Conservation (phyloP, 2,113 vertebrate genomes). For the Micronycteris hirsuta region DNA sequence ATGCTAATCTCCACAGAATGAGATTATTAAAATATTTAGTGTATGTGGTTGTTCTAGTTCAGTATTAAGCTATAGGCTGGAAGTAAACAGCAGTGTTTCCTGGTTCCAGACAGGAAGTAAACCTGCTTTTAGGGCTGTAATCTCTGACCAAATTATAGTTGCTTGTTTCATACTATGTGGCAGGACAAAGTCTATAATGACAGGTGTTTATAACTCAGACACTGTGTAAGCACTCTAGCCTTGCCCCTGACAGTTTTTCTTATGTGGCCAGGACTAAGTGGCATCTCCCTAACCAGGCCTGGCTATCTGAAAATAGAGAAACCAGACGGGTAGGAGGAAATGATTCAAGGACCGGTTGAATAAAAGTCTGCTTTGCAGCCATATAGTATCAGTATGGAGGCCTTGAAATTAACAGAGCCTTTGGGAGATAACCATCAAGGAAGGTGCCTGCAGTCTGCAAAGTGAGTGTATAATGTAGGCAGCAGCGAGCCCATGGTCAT, state of each 20-base stretch:
- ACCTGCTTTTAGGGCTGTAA: constrained; percentile 47
- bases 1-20: neutral
- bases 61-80: neutral
- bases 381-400: neutral
- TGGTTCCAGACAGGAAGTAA: constrained; percentile 16
- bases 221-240: constrained; percentile 20
- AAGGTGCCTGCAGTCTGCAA: neutral
- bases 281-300: neutral
- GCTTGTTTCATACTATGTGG: constrained; percentile 43
- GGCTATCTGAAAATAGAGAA: constrained; percentile 36
- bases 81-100: constrained; percentile 34
- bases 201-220: constrained; percentile 57
- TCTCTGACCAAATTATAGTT: constrained; percentile 56
- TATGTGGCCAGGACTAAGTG: neutral
- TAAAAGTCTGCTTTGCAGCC: constrained; percentile 31
- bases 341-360: constrained; percentile 25
- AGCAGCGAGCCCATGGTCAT: neutral
- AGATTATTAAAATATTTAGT: constrained; percentile 49
- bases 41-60: constrained; percentile 19
- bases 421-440: neutral
- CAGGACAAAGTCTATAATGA: constrained; percentile 64
- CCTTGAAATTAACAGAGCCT: neutral
- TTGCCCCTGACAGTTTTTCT: constrained; percentile 28
- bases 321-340: constrained; percentile 29
- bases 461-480: neutral